A percentile compares a stretch with the other conserved stretches of the same genome.
These are phyloP conservation scores for Conops quadrifasciatus DNA, from an alignment of 2,888 invertebrate genomes.

Conservation along the genomic window DNA sequence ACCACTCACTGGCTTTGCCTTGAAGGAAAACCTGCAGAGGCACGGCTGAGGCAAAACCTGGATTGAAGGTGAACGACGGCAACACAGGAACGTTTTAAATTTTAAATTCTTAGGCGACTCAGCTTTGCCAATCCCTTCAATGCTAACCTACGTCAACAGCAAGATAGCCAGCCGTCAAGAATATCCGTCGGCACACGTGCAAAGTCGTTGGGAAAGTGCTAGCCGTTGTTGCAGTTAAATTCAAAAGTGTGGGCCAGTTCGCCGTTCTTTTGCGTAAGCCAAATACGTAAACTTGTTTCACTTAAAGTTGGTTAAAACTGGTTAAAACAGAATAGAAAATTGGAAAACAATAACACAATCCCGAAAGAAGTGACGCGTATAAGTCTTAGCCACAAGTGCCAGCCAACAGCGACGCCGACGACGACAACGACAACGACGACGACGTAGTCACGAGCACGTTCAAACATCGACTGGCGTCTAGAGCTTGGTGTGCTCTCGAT, in stretches of 20 bases:
- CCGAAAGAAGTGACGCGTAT: not conserved
- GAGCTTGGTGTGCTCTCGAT: constrained; percentile 35
- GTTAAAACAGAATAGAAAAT: constrained; percentile 24
- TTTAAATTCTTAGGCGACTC: constrained; percentile 1
- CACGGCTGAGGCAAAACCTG: not conserved
- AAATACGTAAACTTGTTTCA: constrained; percentile 2
- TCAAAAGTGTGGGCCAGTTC: not conserved
- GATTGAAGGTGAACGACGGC: no score
- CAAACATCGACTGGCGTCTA: constrained; percentile 44
- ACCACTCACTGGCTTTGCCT: constrained; percentile 15
- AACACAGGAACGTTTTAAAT: not conserved
- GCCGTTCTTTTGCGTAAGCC: constrained; percentile 1
- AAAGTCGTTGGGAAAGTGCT: constrained; percentile 17
- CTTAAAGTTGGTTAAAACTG: not conserved
- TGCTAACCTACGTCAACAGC: constrained; percentile 20
- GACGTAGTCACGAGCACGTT: constrained; percentile 45
- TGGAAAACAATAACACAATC: constrained; percentile 20
- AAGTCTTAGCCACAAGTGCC: constrained; percentile 35
- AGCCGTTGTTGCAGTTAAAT: not conserved
- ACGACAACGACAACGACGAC: constrained; percentile 29
- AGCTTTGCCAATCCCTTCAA: not conserved
- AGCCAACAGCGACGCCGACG: constrained; percentile 23
- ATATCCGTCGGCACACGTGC: constrained; percentile 15
- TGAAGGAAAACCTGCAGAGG: not conserved
- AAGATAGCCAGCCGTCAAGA: not conserved